Evolutionary conservation across 37 sponge, comb jelly and placozoan genomes (phyloP).

Genomic region (Aplysina aerophoba): DNA sequence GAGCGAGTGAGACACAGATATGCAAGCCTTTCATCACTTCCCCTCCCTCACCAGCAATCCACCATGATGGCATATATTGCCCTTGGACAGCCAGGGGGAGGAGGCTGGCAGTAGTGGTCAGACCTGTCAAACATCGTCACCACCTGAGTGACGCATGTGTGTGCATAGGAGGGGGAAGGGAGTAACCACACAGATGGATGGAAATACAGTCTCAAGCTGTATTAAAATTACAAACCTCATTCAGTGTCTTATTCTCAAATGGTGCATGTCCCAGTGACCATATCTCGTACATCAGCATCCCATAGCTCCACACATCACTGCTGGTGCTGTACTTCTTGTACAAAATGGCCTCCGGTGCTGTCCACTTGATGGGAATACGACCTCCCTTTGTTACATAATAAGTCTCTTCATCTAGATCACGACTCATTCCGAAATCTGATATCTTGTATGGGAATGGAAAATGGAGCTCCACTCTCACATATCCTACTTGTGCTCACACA

Average conservation of each 20-base stretch:
- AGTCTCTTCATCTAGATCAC: constrained; percentile 17
- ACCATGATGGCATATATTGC: constrained; percentile 43
- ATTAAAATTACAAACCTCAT: background rate
- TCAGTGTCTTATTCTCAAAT: background rate
- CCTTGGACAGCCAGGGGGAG: constrained; percentile 28
- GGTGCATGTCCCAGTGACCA: constrained; percentile 13
- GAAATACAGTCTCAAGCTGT: too few species aligned
- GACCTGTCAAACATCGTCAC: too few species aligned
- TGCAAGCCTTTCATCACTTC: too few species aligned
- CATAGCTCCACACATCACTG: constrained; percentile 31
- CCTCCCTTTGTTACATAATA: constrained; percentile 12
- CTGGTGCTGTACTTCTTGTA: constrained; percentile 26
- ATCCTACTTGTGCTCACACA: background rate
- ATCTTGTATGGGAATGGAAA: too few species aligned
- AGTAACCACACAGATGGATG: too few species aligned
- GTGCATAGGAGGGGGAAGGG: too few species aligned
- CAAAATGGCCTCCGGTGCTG: constrained; percentile 37
- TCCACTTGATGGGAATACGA: constrained; percentile 32
- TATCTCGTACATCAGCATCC: constrained; percentile 25
- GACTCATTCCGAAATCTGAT: constrained; percentile 35
- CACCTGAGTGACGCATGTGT: too few species aligned
- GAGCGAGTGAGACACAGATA: too few species aligned
- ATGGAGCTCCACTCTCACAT: too few species aligned
- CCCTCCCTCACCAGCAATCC: constrained; percentile 45
- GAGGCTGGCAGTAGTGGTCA: constrained; percentile 21